phyloP scores from a whole-genome alignment of 2,888 invertebrate genomes.

The Cyrtodaria siliqua region DNA sequence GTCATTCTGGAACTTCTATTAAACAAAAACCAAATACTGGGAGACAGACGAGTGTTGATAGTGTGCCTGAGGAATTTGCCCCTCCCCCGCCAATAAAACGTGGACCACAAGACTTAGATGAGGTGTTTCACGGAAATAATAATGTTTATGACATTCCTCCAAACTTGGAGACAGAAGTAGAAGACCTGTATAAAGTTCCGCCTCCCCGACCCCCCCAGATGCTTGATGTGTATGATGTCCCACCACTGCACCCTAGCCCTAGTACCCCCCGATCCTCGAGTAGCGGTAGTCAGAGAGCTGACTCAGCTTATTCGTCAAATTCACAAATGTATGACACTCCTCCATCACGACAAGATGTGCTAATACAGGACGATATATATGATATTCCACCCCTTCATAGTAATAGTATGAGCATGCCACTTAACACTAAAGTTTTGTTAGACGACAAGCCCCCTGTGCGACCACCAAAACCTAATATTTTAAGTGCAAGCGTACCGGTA shows the following conservation, averaged over 20 bases:
- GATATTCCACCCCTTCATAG: slow-evolving; percentile 73
- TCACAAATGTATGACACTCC: slow-evolving; percentile 66
- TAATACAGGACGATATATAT: slow-evolving; percentile 67
- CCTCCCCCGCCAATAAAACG: slow-evolving; percentile 73
- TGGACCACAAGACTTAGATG: slow-evolving; percentile 14
- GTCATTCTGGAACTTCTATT: slow-evolving; percentile 65
- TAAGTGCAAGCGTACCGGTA: slow-evolving; percentile 15
- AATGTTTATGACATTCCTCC: slow-evolving; percentile 65
- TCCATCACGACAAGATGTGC: slow-evolving; percentile 41
- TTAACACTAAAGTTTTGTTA: slow-evolving; percentile 23
- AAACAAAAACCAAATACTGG: slow-evolving; percentile 27
- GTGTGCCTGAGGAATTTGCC: slow-evolving; percentile 82
- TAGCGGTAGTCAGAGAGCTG: slow-evolving; percentile 70
- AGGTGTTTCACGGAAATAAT: slow-evolving; percentile 49
- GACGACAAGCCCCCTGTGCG: slow-evolving; percentile 68
- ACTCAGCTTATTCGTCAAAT: slow-evolving; percentile 71
- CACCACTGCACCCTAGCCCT: slow-evolving; percentile 71
- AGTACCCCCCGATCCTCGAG: slow-evolving; percentile 71
- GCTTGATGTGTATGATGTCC: slow-evolving; percentile 71
- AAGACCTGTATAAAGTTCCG: slow-evolving; percentile 65
- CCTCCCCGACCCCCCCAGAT: slow-evolving; percentile 44
- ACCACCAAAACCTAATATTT: slow-evolving; percentile 71
- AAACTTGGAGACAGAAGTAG: slow-evolving; percentile 24
- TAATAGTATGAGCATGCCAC: background rate
- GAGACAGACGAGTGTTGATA: slow-evolving; percentile 76